Conservation (phyloP, 2,113 vertebrate genomes). For the Paracanthobrama guichenoti region DNA sequence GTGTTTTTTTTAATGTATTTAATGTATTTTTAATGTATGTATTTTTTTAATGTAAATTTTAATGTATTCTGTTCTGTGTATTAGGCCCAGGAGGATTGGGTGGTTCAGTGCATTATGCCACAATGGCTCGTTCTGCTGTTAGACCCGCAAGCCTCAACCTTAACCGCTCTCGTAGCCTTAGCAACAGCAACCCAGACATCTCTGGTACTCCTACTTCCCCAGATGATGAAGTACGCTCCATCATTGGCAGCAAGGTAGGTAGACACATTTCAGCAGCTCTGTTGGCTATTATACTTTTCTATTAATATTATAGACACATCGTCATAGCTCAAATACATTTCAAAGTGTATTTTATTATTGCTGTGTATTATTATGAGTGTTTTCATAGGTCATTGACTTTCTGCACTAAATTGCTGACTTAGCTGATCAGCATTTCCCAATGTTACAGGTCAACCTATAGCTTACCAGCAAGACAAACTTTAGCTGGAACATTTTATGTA, state of each 20-base stretch:
- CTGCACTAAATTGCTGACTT: conserved; percentile 13
- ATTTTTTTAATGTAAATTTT: too few species aligned
- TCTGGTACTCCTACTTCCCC: conserved; percentile 95
- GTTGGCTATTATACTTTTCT: not conserved
- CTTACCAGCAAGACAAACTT: conserved; percentile 59
- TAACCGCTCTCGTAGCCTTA: conserved; percentile 95
- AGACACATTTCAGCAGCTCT: not conserved
- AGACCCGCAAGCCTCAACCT: conserved; percentile 95
- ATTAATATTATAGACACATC: not conserved
- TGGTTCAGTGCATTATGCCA: conserved; percentile 95
- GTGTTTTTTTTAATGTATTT: too few species aligned
- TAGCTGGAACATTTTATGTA: conserved; percentile 71
- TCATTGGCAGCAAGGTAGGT: conserved; percentile 95
- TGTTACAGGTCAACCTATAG: conserved; percentile 59
- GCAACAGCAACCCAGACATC: conserved; percentile 98
- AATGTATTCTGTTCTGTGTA: not conserved
- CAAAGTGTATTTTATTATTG: not conserved
- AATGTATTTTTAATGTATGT: too few species aligned
- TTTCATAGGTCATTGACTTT: conserved; percentile 15
- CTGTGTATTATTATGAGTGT: not conserved
- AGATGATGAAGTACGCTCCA: conserved; percentile 94
- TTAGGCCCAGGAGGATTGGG: conserved; percentile 92
- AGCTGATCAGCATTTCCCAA: conserved; percentile 4
- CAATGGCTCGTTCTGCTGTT: conserved; percentile 94
- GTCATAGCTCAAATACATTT: not conserved